Percentiles rank a stretch among this genome's conserved stretches.
These are phyloP conservation scores for Acleris holmiana DNA, from an alignment of 2,888 invertebrate genomes.

Conservation along the genomic window DNA sequence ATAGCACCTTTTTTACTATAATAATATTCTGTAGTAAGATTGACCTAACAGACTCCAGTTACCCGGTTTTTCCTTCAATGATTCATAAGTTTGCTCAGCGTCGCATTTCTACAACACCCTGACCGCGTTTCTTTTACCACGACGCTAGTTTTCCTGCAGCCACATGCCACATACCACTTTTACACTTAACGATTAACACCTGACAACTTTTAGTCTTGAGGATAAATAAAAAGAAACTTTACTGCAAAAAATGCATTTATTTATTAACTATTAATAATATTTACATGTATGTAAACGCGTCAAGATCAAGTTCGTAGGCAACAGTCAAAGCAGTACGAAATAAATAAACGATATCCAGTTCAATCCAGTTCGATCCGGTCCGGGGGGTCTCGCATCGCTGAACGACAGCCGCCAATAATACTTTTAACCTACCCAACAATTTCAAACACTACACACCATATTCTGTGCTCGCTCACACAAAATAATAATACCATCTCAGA, in stretches of 20 bases:
- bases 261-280: slow-evolving; percentile 71
- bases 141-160: too few relatives aligned
- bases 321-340: slow-evolving; percentile 79
- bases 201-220: neutral
- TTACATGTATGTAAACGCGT: slow-evolving; percentile 81
- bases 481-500: slow-evolving; percentile 19
- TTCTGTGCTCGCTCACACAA: slow-evolving; percentile 38
- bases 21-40: too few relatives aligned
- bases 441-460: slow-evolving; percentile 17
- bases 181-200: neutral
- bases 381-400: slow-evolving; percentile 59
- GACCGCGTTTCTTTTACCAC: too few relatives aligned
- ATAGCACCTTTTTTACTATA: too few relatives aligned
- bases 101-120: too few relatives aligned
- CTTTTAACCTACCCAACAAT: slow-evolving; percentile 27
- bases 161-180: too few relatives aligned
- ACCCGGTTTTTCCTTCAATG: too few relatives aligned
- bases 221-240: slow-evolving; percentile 42
- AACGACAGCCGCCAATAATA: slow-evolving; percentile 44
- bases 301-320: slow-evolving; percentile 81
- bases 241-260: slow-evolving; percentile 78
- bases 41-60: too few relatives aligned
- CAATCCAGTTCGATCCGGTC: slow-evolving; percentile 48
- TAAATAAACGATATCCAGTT: slow-evolving; percentile 66
- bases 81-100: too few relatives aligned